Conservation (phyloP, 2,113 vertebrate genomes). For the Poeciliopsis occidentalis region DNA sequence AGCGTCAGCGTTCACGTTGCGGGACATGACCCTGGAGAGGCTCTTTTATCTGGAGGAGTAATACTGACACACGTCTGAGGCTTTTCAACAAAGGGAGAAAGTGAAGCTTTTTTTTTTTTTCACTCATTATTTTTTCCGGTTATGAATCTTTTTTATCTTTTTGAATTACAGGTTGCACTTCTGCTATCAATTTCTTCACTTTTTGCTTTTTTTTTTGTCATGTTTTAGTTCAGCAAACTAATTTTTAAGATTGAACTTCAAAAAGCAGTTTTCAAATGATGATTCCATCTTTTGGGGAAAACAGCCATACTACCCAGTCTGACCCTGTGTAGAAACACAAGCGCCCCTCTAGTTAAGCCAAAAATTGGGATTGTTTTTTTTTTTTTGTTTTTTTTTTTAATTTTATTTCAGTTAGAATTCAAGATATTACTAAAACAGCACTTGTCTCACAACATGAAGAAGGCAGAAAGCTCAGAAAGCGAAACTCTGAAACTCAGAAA, state of each 20-base stretch:
- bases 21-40: constrained; percentile 32
- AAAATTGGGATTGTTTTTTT: not conserved
- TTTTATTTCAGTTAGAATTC: too few relatives aligned
- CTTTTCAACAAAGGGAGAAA: not conserved
- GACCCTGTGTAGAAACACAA: not conserved
- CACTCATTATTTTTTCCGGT: not conserved
- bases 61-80: not conserved
- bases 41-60: constrained; percentile 2
- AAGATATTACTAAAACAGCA: too few relatives aligned
- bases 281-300: too few relatives aligned
- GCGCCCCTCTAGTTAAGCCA: not conserved
- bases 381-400: too few relatives aligned
- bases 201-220: too few relatives aligned
- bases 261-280: not conserved
- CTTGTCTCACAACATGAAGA: too few relatives aligned
- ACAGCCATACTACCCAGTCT: not conserved
- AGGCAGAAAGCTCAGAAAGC: too few relatives aligned
- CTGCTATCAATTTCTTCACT: too few relatives aligned
- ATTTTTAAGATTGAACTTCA: too few relatives aligned
- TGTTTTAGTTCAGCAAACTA: too few relatives aligned
- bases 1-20: not conserved
- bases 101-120: not conserved
- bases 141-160: not conserved
- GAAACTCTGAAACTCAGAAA: too few relatives aligned
- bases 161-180: too few relatives aligned